A percentile compares a stretch with the other conserved stretches of the same genome.
Conservation (phyloP, 2,113 vertebrate species). For the Lanius collurio region DNA sequence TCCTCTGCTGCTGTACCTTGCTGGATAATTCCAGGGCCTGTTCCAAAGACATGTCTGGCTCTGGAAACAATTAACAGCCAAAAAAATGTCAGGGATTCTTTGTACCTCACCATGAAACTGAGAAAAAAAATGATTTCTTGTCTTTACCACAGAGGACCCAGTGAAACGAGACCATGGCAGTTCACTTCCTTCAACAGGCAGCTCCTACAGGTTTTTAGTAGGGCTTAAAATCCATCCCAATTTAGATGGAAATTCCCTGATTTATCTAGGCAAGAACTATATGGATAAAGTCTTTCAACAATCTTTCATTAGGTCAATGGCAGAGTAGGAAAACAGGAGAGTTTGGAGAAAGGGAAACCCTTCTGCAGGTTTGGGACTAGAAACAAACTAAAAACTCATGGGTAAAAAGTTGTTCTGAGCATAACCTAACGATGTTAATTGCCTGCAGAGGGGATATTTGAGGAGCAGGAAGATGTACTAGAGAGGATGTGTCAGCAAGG, state of each 20-base stretch:
- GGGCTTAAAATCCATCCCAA: background rate
- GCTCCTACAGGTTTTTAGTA: background rate
- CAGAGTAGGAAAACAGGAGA: background rate
- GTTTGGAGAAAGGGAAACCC: background rate
- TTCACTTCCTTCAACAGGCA: background rate
- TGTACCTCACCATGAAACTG: background rate
- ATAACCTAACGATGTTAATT: background rate
- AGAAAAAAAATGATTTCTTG: background rate
- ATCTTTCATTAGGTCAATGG: background rate
- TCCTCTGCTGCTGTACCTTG: background rate
- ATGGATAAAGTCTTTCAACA: background rate
- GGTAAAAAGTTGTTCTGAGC: background rate
- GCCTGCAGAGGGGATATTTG: background rate
- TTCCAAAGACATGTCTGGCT: background rate
- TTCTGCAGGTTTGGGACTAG: background rate
- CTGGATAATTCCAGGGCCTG: background rate
- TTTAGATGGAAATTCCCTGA: background rate
- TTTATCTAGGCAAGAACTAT: background rate
- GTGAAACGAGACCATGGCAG: background rate
- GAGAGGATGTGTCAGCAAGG: background rate
- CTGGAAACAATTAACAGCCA: constrained; percentile 16
- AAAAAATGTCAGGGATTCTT: background rate
- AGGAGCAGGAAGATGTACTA: background rate
- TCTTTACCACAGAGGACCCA: background rate
- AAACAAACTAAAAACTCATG: background rate